Conservation (phyloP, 2,888 invertebrate genomes). For the Lithophane ornitopus region DNA sequence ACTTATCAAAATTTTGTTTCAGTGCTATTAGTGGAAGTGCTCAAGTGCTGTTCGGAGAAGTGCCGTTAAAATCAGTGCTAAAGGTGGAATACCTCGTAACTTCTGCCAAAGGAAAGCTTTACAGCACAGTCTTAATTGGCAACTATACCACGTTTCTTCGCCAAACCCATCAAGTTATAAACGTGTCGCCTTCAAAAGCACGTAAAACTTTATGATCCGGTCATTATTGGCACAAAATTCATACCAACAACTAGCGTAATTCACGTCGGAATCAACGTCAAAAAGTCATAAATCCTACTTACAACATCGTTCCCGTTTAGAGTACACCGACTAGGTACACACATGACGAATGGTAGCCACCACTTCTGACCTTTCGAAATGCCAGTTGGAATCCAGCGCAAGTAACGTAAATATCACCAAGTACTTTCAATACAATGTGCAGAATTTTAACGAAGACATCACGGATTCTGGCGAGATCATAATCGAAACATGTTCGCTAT, state of each 20-base stretch:
- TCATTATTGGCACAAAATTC: constrained; percentile 25
- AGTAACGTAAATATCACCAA: constrained; percentile 53
- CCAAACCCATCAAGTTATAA: constrained; percentile 38
- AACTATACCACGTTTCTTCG: not conserved
- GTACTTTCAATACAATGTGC: constrained; percentile 52
- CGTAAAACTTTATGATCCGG: constrained; percentile 33
- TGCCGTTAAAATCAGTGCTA: too few species aligned
- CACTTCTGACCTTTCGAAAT: constrained; percentile 67
- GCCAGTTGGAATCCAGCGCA: constrained; percentile 57
- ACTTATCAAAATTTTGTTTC: too few species aligned
- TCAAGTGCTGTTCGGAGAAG: too few species aligned
- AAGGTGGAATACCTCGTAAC: too few species aligned
- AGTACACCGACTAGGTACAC: constrained; percentile 7
- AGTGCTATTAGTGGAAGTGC: too few species aligned
- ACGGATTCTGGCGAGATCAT: constrained; percentile 47
- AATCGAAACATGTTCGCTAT: constrained; percentile 48
- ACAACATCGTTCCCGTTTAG: constrained; percentile 54
- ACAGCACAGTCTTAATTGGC: constrained; percentile 16
- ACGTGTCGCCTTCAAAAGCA: constrained; percentile 20
- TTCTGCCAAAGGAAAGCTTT: not conserved
- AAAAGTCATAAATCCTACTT: constrained; percentile 43
- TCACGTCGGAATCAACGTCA: constrained; percentile 31
- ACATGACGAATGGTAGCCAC: constrained; percentile 49
- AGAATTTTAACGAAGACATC: constrained; percentile 73
- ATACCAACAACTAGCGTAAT: constrained; percentile 25